Evolutionary conservation across 2,113 vertebrate genomes (phyloP).

Genomic region (Terrapene triunguis): DNA sequence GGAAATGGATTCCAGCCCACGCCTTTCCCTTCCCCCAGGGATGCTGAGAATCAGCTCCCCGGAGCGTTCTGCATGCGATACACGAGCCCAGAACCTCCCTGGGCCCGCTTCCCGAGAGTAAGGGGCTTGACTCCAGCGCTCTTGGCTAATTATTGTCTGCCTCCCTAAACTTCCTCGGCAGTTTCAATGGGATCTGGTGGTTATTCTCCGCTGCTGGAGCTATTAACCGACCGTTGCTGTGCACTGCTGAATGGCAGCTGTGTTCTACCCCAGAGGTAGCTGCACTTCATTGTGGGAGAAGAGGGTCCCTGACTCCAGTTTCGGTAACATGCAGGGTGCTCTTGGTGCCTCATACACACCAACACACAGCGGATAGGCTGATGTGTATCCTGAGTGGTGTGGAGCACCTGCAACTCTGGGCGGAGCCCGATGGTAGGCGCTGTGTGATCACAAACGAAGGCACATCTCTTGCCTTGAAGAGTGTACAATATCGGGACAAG

Average conservation of each 20-base stretch:
- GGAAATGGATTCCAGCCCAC: not conserved
- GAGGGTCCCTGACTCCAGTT: rapidly evolving
- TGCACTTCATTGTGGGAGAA: not conserved
- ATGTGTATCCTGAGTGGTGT: rapidly evolving
- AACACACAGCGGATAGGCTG: too few relatives aligned
- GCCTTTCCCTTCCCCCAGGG: rapidly evolving
- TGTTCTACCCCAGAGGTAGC: not conserved
- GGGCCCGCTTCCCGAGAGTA: not conserved
- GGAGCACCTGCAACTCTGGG: not conserved
- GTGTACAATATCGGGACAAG: too few relatives aligned
- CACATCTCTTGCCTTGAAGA: not conserved
- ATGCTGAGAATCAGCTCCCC: rapidly evolving
- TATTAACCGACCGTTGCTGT: rapidly evolving
- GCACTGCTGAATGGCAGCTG: not conserved
- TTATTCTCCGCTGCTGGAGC: rapidly evolving
- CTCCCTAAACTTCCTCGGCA: not conserved
- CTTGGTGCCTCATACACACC: not conserved
- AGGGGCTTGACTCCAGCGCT: not conserved
- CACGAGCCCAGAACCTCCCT: rapidly evolving
- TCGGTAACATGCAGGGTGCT: not conserved
- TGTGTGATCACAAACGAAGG: not conserved
- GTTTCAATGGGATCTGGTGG: rapidly evolving
- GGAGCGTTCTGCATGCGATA: rapidly evolving
- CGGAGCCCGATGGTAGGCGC: not conserved
- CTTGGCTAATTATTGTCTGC: not conserved